phyloP scores from a whole-genome alignment of 2,888 invertebrate species.

The Campopleginae sp. region DNA sequence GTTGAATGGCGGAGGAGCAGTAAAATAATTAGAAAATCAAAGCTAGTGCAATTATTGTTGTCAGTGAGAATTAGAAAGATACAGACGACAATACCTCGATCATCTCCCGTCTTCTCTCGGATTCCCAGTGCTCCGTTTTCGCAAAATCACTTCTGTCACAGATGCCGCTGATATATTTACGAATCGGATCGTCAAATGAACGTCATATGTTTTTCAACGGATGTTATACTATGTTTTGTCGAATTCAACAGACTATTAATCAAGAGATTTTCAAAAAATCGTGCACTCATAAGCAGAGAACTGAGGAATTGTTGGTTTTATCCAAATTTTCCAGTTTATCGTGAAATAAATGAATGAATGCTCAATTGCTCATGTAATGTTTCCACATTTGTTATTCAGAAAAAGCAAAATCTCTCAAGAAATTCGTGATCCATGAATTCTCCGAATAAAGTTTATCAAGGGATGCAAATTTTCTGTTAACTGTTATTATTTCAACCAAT shows the following conservation, averaged over 20 bases:
- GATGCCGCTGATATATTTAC: slow-evolving; percentile 2
- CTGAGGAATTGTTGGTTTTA: neutral
- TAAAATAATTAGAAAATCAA: neutral
- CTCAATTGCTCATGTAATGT: neutral
- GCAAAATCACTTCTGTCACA: neutral
- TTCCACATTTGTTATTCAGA: neutral
- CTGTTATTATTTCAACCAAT: slow-evolving; percentile 11
- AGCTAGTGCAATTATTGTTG: neutral
- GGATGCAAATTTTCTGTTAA: neutral
- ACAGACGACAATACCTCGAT: slow-evolving; percentile 10
- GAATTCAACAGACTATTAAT: neutral
- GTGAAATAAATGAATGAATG: neutral
- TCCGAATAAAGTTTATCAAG: neutral
- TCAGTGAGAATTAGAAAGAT: neutral
- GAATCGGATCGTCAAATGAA: neutral
- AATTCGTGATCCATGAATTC: neutral
- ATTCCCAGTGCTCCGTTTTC: slow-evolving; percentile 4
- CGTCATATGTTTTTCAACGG: neutral
- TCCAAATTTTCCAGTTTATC: neutral
- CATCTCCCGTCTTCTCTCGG: neutral
- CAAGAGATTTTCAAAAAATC: neutral
- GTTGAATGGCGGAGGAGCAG: neutral
- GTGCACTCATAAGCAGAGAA: neutral
- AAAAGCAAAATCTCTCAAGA: neutral
- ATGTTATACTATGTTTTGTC: neutral